These are phyloP conservation scores for Drosophila biarmipes DNA, from an alignment of 1,140 invertebrate species.

Conservation along the genomic window DNA sequence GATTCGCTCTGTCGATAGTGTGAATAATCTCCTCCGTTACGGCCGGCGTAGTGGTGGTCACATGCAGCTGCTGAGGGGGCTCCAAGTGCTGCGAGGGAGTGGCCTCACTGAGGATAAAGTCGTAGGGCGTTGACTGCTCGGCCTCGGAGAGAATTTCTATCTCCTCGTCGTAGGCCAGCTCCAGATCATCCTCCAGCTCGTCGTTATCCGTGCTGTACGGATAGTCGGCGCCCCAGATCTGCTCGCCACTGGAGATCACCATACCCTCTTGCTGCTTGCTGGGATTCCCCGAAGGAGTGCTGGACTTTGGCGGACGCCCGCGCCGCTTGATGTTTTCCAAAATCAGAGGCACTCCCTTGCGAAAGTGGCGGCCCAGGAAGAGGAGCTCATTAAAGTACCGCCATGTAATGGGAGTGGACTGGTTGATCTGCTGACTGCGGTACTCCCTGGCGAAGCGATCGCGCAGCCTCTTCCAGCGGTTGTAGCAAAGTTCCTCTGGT, in stretches of 20 bases:
- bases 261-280: neutral
- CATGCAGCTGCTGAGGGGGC: conserved; percentile 40
- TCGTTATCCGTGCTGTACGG: conserved; percentile 70
- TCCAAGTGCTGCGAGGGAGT: conserved; percentile 14
- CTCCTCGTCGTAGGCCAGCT: conserved; percentile 49
- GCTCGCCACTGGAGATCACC: conserved; percentile 29
- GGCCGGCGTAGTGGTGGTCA: conserved; percentile 48
- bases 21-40: conserved; percentile 19
- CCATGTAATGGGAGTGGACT: conserved; percentile 59
- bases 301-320: conserved; percentile 55
- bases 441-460: conserved; percentile 79
- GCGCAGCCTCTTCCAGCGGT: conserved; percentile 77
- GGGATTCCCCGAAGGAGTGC: neutral
- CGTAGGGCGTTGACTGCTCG: conserved; percentile 34
- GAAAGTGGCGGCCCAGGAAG: conserved; percentile 67
- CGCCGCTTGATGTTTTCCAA: conserved; percentile 66
- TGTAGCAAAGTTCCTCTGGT: conserved; percentile 71
- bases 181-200: conserved; percentile 51
- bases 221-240: conserved; percentile 66
- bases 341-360: conserved; percentile 68
- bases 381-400: conserved; percentile 66
- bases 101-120: conserved; percentile 29
- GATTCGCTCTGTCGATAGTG: neutral
- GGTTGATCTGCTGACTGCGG: conserved; percentile 68
- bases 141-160: conserved; percentile 53